Evolutionary conservation across 23 tunicate species (phyloP).

Genomic region (Pegea sp.): DNA sequence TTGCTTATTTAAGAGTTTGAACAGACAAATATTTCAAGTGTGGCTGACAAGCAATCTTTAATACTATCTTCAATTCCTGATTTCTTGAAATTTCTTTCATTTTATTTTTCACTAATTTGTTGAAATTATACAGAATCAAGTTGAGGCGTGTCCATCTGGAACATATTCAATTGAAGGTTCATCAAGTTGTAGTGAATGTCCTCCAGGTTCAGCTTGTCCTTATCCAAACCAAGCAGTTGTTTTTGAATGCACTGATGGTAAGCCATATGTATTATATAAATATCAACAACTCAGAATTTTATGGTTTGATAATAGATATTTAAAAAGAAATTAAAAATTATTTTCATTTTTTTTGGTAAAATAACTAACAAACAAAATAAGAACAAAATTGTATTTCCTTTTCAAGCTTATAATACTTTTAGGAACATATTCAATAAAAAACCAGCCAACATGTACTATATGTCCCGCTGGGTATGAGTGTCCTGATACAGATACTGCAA

Average conservation of each 20-base stretch:
- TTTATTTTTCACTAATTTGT: not conserved
- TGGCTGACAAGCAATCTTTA: no score
- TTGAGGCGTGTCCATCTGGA: conserved; percentile 25
- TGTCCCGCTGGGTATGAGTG: conserved; percentile 71
- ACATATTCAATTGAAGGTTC: conserved; percentile 35
- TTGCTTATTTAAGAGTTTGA: no score
- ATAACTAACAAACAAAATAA: not conserved
- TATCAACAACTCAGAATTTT: not conserved
- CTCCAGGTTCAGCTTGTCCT: conserved; percentile 54
- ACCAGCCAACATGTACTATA: conserved; percentile 17
- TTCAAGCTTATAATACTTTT: conserved; percentile 1
- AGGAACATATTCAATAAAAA: conserved; percentile 46
- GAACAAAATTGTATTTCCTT: not conserved
- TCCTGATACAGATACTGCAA: conserved; percentile 21
- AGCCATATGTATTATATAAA: not conserved
- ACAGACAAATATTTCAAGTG: no score
- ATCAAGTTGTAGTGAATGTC: conserved; percentile 43
- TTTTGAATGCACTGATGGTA: conserved; percentile 27
- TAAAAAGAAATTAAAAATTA: no score
- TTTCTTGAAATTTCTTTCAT: no score
- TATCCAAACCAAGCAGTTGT: conserved; percentile 18
- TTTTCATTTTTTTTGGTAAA: not conserved
- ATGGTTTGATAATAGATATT: not conserved
- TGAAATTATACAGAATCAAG: not conserved
- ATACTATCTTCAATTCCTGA: no score